Percentiles rank a stretch among this genome's conserved stretches.
Conservation (phyloP, 2,113 vertebrate genomes). For the Syngnathus typhle region DNA sequence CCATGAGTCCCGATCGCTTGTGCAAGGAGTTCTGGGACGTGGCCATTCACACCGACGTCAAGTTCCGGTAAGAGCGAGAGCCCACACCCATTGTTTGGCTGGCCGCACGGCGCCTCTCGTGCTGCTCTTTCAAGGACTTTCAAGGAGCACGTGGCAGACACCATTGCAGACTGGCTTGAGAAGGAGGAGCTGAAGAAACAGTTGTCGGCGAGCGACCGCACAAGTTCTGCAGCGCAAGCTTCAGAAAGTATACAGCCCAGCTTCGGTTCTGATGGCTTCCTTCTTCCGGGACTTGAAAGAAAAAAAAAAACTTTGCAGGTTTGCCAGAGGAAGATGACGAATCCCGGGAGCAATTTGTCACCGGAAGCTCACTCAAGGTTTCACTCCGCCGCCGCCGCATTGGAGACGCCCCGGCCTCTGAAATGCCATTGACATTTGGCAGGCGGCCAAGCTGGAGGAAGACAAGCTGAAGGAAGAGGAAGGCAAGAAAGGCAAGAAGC, state of each 20-base stretch:
- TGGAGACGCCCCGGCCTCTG: not conserved
- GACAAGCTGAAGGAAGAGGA: constrained; percentile 46
- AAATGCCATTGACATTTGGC: not conserved
- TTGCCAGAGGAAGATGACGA: constrained; percentile 2
- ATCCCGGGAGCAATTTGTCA: constrained; percentile 35
- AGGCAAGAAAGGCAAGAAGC: constrained; percentile 42
- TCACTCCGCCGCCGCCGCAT: too few species aligned
- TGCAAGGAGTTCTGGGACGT: constrained; percentile 76
- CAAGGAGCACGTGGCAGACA: constrained; percentile 77
- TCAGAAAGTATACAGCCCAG: constrained; percentile 14
- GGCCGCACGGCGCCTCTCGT: not conserved
- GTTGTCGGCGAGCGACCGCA: constrained; percentile 14
- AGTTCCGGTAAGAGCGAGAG: constrained; percentile 79
- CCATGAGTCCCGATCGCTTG: constrained; percentile 70
- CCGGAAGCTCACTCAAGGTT: constrained; percentile 70
- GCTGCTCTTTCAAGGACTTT: constrained; percentile 65
- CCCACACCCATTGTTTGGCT: too few species aligned
- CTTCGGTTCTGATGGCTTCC: not conserved
- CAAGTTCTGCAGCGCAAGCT: constrained; percentile 15
- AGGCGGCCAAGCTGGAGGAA: constrained; percentile 55
- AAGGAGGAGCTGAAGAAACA: constrained; percentile 76
- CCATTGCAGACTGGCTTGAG: constrained; percentile 76
- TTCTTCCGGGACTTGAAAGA: too few species aligned
- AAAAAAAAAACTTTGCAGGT: not conserved
- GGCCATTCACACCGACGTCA: constrained; percentile 81